Evolutionary conservation across 2,113 vertebrate species (phyloP).

Genomic region (Amphilophus citrinellus): DNA sequence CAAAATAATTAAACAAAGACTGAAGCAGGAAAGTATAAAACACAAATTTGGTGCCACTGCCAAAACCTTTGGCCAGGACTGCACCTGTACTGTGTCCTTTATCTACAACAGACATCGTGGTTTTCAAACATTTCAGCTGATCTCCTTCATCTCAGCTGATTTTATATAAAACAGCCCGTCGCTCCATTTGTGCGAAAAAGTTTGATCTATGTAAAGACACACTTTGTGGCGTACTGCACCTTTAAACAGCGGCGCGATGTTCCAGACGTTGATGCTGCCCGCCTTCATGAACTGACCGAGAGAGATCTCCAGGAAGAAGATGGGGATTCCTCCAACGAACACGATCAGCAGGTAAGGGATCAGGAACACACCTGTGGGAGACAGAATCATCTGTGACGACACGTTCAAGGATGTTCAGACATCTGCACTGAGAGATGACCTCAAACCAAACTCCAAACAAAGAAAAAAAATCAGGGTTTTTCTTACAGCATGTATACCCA

Average conservation of each 20-base stretch:
- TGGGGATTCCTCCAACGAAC: constrained; percentile 85
- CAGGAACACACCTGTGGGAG: constrained; percentile 84
- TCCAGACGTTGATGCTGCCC: constrained; percentile 88
- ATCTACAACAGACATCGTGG: not conserved
- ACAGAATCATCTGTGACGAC: not conserved
- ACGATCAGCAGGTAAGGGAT: constrained; percentile 86
- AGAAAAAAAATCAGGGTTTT: not conserved
- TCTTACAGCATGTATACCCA: not conserved
- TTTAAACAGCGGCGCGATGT: constrained; percentile 87
- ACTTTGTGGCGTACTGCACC: constrained; percentile 63
- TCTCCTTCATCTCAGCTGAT: not conserved
- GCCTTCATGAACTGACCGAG: constrained; percentile 89
- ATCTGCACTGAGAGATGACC: not conserved
- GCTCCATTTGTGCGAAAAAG: no score
- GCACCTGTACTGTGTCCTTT: not conserved
- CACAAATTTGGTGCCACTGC: no score
- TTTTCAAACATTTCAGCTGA: not conserved
- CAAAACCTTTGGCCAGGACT: not conserved
- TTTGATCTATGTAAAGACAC: not conserved
- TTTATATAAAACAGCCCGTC: no score
- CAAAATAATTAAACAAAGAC: no score
- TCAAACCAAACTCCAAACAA: not conserved
- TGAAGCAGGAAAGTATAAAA: no score
- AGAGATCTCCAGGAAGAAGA: constrained; percentile 89
- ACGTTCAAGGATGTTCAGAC: not conserved